These are phyloP conservation scores for Myrmophylax atrothorax DNA, from an alignment of 2,113 vertebrate species.

Conservation along the genomic window DNA sequence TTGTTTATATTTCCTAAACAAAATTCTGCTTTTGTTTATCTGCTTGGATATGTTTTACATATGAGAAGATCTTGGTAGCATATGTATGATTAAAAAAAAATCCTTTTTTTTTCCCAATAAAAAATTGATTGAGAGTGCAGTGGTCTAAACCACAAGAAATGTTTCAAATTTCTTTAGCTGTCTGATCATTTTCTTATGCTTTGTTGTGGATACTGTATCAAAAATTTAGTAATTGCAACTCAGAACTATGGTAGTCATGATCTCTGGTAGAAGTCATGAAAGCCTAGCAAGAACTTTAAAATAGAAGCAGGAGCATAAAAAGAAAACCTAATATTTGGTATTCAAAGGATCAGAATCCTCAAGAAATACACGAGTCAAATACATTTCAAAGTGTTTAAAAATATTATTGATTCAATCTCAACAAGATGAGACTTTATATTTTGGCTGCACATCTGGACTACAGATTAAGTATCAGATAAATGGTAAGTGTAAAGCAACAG, in stretches of 20 bases:
- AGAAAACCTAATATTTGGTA: neutral
- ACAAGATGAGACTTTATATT: neutral
- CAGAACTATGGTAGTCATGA: rapidly evolving
- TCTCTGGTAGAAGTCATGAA: neutral
- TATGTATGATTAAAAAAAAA: neutral
- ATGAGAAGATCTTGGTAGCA: neutral
- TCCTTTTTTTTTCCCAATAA: neutral
- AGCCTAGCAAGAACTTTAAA: neutral
- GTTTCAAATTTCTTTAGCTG: neutral
- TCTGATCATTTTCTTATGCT: neutral
- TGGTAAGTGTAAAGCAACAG: neutral
- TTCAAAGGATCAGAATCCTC: neutral
- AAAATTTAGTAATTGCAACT: neutral
- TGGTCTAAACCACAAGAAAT: neutral
- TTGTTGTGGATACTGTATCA: neutral
- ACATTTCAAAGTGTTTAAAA: neutral
- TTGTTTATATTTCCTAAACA: neutral
- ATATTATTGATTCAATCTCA: neutral
- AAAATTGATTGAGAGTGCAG: rapidly evolving
- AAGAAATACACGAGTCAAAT: neutral
- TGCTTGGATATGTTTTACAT: neutral
- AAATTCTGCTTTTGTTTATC: neutral
- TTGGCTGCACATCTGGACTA: neutral
- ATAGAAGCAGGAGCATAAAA: neutral
- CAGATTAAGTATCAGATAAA: neutral